Evolutionary conservation across 2,797 vertebrate genomes (phyloP).

Genomic region (Pteronotus mesoamericanus): DNA sequence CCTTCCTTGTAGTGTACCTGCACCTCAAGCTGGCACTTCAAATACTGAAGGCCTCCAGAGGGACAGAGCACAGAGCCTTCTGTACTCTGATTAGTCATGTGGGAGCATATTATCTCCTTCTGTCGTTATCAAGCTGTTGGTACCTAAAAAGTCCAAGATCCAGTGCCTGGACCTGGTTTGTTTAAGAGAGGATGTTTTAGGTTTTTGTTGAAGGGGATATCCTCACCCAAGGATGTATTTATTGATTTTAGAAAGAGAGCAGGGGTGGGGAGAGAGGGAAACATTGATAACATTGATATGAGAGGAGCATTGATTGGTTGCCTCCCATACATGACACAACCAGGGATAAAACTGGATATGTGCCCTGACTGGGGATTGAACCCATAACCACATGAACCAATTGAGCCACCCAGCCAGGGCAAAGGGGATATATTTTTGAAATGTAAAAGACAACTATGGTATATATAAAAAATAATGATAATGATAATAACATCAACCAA

Average conservation of each 20-base stretch:
- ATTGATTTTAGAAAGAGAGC: not conserved
- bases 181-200: not conserved
- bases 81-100: not conserved
- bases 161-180: not conserved
- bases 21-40: not conserved
- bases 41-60: not conserved
- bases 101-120: accelerated
- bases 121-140: not conserved
- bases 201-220: not conserved
- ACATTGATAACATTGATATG: too few relatives aligned
- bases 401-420: not conserved
- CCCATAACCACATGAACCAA: not conserved
- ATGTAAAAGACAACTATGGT: not conserved
- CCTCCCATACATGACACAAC: too few relatives aligned
- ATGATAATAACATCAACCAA: not conserved
- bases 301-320: not conserved
- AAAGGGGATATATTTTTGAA: not conserved
- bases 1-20: not conserved
- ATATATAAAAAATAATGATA: not conserved
- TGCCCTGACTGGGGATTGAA: not conserved
- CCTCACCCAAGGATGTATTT: not conserved
- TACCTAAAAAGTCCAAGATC: not conserved
- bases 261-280: not conserved
- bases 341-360: not conserved
- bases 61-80: not conserved